These are phyloP conservation scores for Carabus problematicus DNA, from an alignment of 2,888 invertebrate species.

Conservation along the genomic window DNA sequence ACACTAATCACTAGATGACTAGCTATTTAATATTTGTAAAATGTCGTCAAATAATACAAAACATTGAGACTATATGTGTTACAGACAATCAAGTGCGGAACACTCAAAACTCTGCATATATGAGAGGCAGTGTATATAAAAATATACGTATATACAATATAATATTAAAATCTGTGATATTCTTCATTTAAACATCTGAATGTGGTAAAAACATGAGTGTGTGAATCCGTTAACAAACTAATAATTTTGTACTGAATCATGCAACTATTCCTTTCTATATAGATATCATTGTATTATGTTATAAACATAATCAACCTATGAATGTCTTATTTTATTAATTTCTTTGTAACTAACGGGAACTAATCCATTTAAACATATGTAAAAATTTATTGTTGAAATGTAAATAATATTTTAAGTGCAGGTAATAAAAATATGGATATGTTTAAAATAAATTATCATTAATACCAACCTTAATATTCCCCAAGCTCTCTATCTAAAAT, in stretches of 20 bases:
- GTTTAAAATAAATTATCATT: slow-evolving; percentile 5
- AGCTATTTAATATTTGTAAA: slow-evolving; percentile 10
- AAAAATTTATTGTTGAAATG: slow-evolving; percentile 13
- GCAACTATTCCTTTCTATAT: slow-evolving; percentile 1
- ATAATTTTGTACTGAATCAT: slow-evolving; percentile 9
- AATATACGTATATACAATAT: slow-evolving; percentile 20
- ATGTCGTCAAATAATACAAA: too few species aligned
- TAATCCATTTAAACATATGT: slow-evolving; percentile 3
- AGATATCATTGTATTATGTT: slow-evolving; percentile 23
- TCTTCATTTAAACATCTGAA: slow-evolving; percentile 15
- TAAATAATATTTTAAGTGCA: slow-evolving; percentile 16
- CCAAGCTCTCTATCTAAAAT: not conserved
- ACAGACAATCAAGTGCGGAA: slow-evolving; percentile 35
- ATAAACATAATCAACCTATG: slow-evolving; percentile 21
- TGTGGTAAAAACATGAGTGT: slow-evolving; percentile 7
- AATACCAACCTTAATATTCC: not conserved
- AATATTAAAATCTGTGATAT: slow-evolving; percentile 37
- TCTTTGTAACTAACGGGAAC: not conserved
- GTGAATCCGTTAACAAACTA: not conserved
- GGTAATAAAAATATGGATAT: slow-evolving; percentile 13
- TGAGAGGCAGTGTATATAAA: not conserved
- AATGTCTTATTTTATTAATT: slow-evolving; percentile 7
- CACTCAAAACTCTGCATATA: not conserved
- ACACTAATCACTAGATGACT: slow-evolving; percentile 20
- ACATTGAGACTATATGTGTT: slow-evolving; percentile 8